Base-by-base conservation (phyloP, 2,113 vertebrate species). In the Chinchilla lanigera region DNA sequence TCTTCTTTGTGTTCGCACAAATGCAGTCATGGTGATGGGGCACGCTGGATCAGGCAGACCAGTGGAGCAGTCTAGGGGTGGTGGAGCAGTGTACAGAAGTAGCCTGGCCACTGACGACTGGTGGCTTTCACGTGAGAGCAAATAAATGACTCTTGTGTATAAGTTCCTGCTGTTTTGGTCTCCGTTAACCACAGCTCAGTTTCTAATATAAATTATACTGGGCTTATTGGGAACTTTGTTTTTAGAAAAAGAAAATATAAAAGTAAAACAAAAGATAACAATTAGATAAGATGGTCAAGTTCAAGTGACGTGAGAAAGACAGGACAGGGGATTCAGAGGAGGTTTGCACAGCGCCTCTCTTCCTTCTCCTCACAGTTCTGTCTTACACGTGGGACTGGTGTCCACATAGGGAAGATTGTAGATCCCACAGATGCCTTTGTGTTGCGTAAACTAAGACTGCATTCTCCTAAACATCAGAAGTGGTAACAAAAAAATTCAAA, bases 201-300 rank as follows among this genome's bases (percentile, higher is more conserved):
- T 60, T 56, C 11, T 73, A 56, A 24, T 47, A 58, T 91, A 78
- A 58, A 26, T 75, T 58, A 47, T 78, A 5, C 41, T 6, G 28
- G 81, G 56, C 13, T 78, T 87, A 35, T 9, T 90, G 69, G 56
- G 77, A 50, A 71, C 38, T 88, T 84, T 58, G 69, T 67, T 73
- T 93, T 92, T 85, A 17, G 83, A 65, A 88, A 75, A 65, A 44
- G 7, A 38, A 86, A 50, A 60, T 20, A n/a, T 7, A 24, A 77
- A 83, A 96, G 56, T 56, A 86, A 26, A 85, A 89, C 7, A 71
- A 41, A 77, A 93, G 44, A 44, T 30, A 80, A 65, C 8, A 41
- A 1, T 75, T 84, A 16, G 41, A 60, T 71, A 67, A 86, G 67
- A 69, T 33, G 47, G 24, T 47, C 47, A 90, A 41, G 12, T 50